Conservation (phyloP, 2,888 invertebrate species). For the Tupiocoris notatus region DNA sequence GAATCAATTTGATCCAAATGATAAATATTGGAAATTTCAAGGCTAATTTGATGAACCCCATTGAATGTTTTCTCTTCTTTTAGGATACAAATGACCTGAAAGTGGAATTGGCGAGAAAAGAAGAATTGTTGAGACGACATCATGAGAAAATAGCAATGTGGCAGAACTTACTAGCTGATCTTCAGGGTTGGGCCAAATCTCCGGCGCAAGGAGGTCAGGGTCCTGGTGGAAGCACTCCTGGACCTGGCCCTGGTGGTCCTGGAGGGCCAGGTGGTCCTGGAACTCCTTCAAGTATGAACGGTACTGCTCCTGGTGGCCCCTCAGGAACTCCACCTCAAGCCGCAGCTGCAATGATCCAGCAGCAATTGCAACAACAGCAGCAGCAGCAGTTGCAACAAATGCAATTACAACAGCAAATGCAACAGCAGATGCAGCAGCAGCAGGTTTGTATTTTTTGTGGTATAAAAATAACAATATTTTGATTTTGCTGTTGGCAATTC, state of each 20-base stretch:
- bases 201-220: conserved; percentile 56
- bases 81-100: conserved; percentile 83
- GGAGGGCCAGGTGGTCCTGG: conserved; percentile 41
- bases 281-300: conserved; percentile 39
- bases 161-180: conserved; percentile 81
- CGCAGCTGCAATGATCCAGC: conserved; percentile 50
- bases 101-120: conserved; percentile 83
- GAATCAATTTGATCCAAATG: no score
- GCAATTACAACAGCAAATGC: conserved; percentile 56
- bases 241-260: conserved; percentile 46
- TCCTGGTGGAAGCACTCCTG: conserved; percentile 49
- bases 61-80: conserved; percentile 36
- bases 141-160: conserved; percentile 88
- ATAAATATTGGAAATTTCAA: no score
- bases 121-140: conserved; percentile 80
- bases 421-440: conserved; percentile 55
- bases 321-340: conserved; percentile 51
- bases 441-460: conserved; percentile 47
- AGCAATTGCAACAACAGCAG: conserved; percentile 50
- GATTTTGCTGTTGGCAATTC: no score
- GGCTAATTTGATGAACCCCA: no score
- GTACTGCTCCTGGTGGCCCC: conserved; percentile 43
- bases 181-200: conserved; percentile 61
- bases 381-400: conserved; percentile 56
- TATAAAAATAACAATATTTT: no score